Conservation (phyloP, 2,888 invertebrate genomes). For the Pollenia labialis region DNA sequence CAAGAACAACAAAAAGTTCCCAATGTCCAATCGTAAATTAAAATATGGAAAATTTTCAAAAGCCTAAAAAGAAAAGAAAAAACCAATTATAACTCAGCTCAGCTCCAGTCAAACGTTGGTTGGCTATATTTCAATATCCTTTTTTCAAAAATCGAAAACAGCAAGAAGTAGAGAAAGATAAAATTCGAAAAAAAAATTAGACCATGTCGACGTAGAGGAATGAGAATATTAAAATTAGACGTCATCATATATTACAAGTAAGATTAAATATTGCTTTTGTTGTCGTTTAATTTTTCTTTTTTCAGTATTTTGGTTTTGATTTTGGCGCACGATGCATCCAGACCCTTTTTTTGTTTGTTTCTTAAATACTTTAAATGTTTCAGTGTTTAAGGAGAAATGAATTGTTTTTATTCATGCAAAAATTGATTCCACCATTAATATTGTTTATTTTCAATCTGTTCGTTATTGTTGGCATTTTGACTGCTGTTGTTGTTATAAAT, state of each 20-base stretch:
- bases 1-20: constrained; percentile 5
- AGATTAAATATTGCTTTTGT: constrained; percentile 27
- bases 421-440: constrained; percentile 22
- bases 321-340: not conserved
- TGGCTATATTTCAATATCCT: constrained; percentile 28
- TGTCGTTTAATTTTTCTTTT: not conserved
- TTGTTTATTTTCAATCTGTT: constrained; percentile 27
- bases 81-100: constrained; percentile 55
- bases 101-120: constrained; percentile 74
- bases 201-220: not conserved
- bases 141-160: constrained; percentile 29
- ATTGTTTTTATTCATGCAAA: constrained; percentile 23
- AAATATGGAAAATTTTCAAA: constrained; percentile 41
- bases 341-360: constrained; percentile 5
- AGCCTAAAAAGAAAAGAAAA: not conserved
- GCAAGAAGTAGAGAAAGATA: not conserved
- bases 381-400: constrained; percentile 27
- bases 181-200: not conserved
- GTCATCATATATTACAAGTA: not conserved
- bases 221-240: not conserved
- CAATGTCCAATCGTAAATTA: constrained; percentile 18
- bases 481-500: constrained; percentile 2
- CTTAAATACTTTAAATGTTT: constrained; percentile 10
- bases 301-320: constrained; percentile 7
- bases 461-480: constrained; percentile 2